These are phyloP conservation scores for Galago senegalensis DNA, from an alignment of 2,797 vertebrate genomes.

Conservation along the genomic window DNA sequence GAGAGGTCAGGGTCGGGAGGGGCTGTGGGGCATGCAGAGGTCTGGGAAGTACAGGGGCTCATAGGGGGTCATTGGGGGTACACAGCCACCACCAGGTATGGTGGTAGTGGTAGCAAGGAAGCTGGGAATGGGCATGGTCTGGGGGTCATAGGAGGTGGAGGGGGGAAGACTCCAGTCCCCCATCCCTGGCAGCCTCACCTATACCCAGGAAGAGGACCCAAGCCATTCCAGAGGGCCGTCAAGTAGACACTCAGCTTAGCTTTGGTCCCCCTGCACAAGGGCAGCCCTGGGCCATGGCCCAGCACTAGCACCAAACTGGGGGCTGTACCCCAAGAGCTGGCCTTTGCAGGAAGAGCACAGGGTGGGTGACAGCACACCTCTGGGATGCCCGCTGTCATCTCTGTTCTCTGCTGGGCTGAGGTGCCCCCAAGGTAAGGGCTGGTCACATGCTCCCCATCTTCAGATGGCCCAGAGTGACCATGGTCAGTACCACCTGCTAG, in stretches of 20 bases:
- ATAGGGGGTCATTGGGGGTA: not conserved
- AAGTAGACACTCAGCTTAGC: not conserved
- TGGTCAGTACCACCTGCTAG: accelerated
- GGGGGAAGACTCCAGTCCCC: too few species aligned
- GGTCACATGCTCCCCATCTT: not conserved
- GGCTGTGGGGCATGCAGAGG: not conserved
- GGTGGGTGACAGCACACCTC: not conserved
- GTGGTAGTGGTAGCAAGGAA: not conserved
- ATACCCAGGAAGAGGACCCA: not conserved
- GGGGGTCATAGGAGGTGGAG: accelerated
- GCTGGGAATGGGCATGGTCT: not conserved
- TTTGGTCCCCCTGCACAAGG: not conserved
- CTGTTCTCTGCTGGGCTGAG: not conserved
- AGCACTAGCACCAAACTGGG: not conserved
- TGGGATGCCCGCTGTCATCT: not conserved
- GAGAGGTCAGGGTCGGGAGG: not conserved
- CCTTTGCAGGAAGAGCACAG: too few species aligned
- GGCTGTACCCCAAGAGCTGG: not conserved
- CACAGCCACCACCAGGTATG: not conserved
- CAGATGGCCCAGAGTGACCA: not conserved
- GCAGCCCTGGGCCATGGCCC: not conserved
- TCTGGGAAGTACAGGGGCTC: not conserved
- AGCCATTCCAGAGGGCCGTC: too few species aligned
- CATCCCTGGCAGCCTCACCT: not conserved
- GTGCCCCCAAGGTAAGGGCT: not conserved